These are phyloP conservation scores for Polydrusus pterygomalis DNA, from an alignment of 2,888 invertebrate genomes.

Conservation along the genomic window DNA sequence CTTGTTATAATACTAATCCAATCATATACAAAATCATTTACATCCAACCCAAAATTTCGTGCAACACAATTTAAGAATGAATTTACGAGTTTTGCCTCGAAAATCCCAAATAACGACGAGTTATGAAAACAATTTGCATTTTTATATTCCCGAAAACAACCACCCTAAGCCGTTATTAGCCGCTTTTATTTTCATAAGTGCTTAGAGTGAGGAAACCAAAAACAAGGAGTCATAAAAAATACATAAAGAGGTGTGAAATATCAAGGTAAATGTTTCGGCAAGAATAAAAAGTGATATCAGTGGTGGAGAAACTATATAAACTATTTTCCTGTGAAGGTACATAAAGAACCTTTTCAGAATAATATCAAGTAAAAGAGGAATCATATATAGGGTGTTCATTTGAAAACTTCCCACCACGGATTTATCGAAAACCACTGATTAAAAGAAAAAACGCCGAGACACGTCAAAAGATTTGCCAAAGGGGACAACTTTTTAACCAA, in stretches of 20 bases:
- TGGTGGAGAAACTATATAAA: not conserved
- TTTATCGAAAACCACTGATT: too few species aligned
- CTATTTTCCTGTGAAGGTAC: not conserved
- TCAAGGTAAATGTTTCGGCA: slow-evolving; percentile 33
- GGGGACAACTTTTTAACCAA: too few species aligned
- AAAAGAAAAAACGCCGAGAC: too few species aligned
- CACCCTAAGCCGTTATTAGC: slow-evolving; percentile 47
- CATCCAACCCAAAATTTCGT: not conserved
- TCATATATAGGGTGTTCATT: too few species aligned
- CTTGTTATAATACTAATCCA: not conserved
- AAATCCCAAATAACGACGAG: slow-evolving; percentile 48
- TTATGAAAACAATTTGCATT: slow-evolving; percentile 54
- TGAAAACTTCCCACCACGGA: too few species aligned
- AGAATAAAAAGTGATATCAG: not conserved
- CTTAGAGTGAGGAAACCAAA: slow-evolving; percentile 41
- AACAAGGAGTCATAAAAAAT: slow-evolving; percentile 42
- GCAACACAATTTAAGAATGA: slow-evolving; percentile 17
- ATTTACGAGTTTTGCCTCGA: slow-evolving; percentile 32
- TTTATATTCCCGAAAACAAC: slow-evolving; percentile 51
- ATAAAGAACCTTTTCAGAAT: too few species aligned
- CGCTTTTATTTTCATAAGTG: slow-evolving; percentile 48
- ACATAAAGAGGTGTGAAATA: slow-evolving; percentile 38
- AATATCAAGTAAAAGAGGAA: too few species aligned
- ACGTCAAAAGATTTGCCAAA: too few species aligned
- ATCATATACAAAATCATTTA: not conserved